Evolutionary conservation across 2,888 invertebrate species (phyloP), one percentile per base, ranked within the genome.

Genomic region (Eupithecia abbreviata): DNA sequence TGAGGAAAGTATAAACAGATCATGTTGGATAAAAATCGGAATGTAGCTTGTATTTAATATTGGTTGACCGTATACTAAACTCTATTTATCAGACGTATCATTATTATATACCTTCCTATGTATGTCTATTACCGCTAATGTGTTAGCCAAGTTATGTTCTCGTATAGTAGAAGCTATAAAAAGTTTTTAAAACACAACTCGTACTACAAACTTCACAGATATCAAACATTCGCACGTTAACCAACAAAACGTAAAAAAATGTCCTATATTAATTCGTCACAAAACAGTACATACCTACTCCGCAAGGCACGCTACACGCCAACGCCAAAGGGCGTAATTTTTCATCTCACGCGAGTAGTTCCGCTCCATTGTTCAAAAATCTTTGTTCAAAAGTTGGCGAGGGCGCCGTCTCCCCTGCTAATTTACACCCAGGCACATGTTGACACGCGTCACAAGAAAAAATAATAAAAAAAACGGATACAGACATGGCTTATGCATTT

Each of bases 401-500:
- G 94, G 94, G 94, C 90, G 91, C 90, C 83, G 85, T 87, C 89
- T 90, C 94, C 94, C 93, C 89, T 90, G 94, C 93, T 94, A 95
- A 95, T 94, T 95, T 94, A 93, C 78, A 76, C 91, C 90, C 85
- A 87, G 89, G 93, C 95, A 92, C 93, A 94, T 93, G 94, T 92
- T 92, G 95, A 94, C 95, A 94, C 94, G 94, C 92, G 93, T 87
- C 88, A 84, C 81, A 82, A 87, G 88, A 92, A 90, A 92, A 91
- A 92, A 91, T 89, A 87, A 90, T 89, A 90, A 92, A 51, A 92
- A 92, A 92, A 89, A 87, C 83, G 83, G 89, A 90, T 86, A 87
- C 87, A 86, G 88, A 94, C 93, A 93, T 86, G 90, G 89, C 85
- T 93, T 93, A 93, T 88, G 89, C 92, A 93, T 94, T 93, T 91